Percentiles rank a stretch among this genome's conserved stretches.
Conservation (phyloP, 2,797 vertebrate genomes). For the Bothrops alternatus region DNA sequence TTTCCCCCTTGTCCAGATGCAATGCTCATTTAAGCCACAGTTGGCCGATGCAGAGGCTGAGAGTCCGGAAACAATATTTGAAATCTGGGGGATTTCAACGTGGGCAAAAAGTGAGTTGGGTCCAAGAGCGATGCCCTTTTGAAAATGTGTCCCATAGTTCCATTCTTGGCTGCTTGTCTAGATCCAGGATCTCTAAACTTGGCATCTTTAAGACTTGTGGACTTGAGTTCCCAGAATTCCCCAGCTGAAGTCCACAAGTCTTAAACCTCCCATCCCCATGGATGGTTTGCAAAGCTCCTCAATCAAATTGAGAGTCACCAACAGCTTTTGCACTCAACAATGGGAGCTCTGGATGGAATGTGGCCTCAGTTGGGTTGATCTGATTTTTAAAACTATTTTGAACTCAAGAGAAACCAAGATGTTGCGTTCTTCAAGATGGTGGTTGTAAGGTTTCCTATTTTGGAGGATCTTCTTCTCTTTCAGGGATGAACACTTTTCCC, state of each 20-base stretch:
- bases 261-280: conserved; percentile 60
- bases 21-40: neutral
- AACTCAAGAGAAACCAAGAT: neutral
- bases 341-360: neutral
- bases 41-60: neutral
- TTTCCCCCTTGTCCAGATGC: neutral
- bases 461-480: neutral
- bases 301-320: neutral
- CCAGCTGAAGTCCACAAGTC: neutral
- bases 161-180: neutral
- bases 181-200: neutral
- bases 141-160: neutral
- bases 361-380: neutral
- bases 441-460: neutral
- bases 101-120: neutral
- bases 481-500: neutral
- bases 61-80: neutral
- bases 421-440: neutral
- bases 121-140: too few species aligned
- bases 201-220: neutral
- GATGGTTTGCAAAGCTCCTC: conserved; percentile 31
- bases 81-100: neutral
- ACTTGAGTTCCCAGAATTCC: neutral
- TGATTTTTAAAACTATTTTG: neutral
- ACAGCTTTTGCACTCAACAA: neutral